Conservation (phyloP, 2,888 invertebrate species). For the Spisula subtruncata region DNA sequence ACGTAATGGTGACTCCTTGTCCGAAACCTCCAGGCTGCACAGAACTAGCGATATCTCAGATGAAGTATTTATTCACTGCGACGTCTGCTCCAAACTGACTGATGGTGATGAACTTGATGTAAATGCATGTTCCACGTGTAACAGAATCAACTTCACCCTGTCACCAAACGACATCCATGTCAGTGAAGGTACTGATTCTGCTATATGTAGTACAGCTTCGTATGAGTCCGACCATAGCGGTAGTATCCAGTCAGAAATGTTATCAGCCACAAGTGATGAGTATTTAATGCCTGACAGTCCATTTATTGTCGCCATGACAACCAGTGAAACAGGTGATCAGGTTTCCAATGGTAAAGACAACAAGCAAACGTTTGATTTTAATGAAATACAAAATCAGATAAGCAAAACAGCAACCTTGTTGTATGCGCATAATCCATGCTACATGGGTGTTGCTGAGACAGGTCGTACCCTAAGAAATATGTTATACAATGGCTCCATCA, state of each 20-base stretch:
- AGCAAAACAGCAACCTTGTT: not conserved
- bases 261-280: constrained; percentile 53
- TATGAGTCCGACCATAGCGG: constrained; percentile 53
- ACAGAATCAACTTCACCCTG: constrained; percentile 32
- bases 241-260: constrained; percentile 36
- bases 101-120: not conserved
- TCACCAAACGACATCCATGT: constrained; percentile 40
- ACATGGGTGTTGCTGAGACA: not conserved
- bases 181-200: constrained; percentile 58
- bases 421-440: constrained; percentile 16
- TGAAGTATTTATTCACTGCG: constrained; percentile 60
- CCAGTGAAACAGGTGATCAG: not conserved
- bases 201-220: constrained; percentile 65
- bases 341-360: not conserved
- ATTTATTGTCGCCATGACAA: not conserved
- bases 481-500: not conserved
- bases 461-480: not conserved
- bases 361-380: constrained; percentile 7
- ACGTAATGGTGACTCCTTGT: not conserved
- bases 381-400: not conserved
- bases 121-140: constrained; percentile 46
- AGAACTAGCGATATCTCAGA: constrained; percentile 53
- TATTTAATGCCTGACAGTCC: constrained; percentile 64
- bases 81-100: constrained; percentile 29
- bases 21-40: not conserved